Evolutionary conservation across 2,888 invertebrate species (phyloP).

Genomic region (Neoascia interrupta): DNA sequence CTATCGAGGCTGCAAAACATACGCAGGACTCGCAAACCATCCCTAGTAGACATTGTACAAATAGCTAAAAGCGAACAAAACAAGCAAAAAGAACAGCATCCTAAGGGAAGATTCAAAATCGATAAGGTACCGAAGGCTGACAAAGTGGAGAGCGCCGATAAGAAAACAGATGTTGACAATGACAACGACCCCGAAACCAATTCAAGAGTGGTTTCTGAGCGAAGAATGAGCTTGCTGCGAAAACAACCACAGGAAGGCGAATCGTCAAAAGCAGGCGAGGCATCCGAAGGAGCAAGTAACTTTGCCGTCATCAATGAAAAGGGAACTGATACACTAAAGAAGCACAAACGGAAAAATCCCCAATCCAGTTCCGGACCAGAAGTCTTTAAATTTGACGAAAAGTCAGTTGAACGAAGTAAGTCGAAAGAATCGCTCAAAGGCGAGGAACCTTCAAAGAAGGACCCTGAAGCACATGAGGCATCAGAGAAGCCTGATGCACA

Average conservation of each 20-base stretch:
- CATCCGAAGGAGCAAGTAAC: constrained; percentile 69
- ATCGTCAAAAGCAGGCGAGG: constrained; percentile 13
- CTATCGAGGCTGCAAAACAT: constrained; percentile 75
- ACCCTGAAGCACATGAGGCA: not conserved
- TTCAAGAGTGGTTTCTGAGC: constrained; percentile 76
- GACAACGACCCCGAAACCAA: constrained; percentile 77
- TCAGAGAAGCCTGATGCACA: constrained; percentile 59
- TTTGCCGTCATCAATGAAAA: constrained; percentile 81
- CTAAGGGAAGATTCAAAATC: constrained; percentile 75
- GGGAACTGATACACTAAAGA: constrained; percentile 74
- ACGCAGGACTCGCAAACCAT: constrained; percentile 76
- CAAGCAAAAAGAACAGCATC: constrained; percentile 74
- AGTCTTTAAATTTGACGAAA: constrained; percentile 77
- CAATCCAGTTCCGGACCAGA: constrained; percentile 72
- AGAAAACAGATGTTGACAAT: constrained; percentile 30
- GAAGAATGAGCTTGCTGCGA: constrained; percentile 76
- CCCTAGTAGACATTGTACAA: constrained; percentile 78
- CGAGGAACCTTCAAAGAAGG: constrained; percentile 26
- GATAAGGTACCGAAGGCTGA: constrained; percentile 71
- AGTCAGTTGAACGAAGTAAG: constrained; percentile 70
- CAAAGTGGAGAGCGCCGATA: constrained; percentile 15
- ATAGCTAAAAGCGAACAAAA: constrained; percentile 76
- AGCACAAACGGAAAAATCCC: constrained; percentile 70
- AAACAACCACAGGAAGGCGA: constrained; percentile 72
- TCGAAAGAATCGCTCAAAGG: constrained; percentile 47